Percentiles rank a stretch among this genome's conserved stretches.
These are phyloP conservation scores for Planiliza haematocheilus DNA, from an alignment of 2,113 vertebrate genomes.

Conservation along the genomic window DNA sequence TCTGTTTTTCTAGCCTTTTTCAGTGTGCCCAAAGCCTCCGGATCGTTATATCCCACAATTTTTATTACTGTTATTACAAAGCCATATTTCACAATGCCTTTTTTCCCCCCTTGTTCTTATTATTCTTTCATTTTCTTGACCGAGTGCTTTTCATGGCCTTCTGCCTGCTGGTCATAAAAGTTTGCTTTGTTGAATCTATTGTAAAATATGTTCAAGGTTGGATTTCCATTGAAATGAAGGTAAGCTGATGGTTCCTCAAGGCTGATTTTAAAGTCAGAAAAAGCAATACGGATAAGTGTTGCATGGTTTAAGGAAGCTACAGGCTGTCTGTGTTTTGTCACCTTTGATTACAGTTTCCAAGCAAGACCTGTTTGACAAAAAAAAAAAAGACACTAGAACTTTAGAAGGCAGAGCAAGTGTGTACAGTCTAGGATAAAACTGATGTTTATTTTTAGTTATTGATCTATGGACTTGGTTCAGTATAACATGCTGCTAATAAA, in stretches of 20 bases:
- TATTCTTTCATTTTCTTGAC: constrained; percentile 76
- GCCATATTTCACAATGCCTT: constrained; percentile 73
- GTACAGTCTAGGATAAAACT: no score
- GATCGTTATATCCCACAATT: constrained; percentile 70
- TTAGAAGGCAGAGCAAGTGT: no score
- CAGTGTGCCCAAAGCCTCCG: constrained; percentile 57
- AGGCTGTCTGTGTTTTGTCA: constrained; percentile 3
- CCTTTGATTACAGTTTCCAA: not conserved
- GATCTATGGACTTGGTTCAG: no score
- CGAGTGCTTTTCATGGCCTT: constrained; percentile 70
- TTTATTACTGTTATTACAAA: constrained; percentile 74
- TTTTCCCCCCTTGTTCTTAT: constrained; percentile 60
- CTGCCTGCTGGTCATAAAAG: constrained; percentile 69
- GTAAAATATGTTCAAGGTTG: constrained; percentile 61
- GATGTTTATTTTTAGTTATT: no score
- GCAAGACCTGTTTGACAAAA: no score
- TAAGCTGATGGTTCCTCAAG: constrained; percentile 34
- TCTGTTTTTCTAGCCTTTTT: constrained; percentile 66
- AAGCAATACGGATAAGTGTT: not conserved
- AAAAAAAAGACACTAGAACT: no score
- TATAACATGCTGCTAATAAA: no score
- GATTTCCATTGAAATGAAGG: constrained; percentile 47
- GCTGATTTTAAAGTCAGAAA: constrained; percentile 39
- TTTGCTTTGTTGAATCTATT: constrained; percentile 73
- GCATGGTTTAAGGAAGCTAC: not conserved